A percentile compares a stretch with the other conserved stretches of the same genome.
phyloP scores from a whole-genome alignment of 92 coral and sea anemone species.

The Actinostola sp. region DNA sequence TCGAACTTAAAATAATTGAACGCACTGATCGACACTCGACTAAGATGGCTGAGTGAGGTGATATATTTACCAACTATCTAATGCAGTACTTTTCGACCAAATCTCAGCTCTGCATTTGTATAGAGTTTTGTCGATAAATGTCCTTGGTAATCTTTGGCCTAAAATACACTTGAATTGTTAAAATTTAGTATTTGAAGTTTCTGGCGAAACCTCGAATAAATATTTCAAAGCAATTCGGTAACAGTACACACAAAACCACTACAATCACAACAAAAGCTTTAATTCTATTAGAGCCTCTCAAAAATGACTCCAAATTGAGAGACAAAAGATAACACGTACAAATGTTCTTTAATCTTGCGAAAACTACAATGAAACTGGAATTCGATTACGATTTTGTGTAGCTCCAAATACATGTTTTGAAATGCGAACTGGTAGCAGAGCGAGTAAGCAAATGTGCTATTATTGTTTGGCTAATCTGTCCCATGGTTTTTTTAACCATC shows the following conservation, averaged over 20 bases:
- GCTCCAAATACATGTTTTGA: constrained; percentile 26
- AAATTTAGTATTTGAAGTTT: too few relatives aligned
- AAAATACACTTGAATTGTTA: too few relatives aligned
- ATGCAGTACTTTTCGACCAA: too few relatives aligned
- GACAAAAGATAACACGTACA: constrained; percentile 24
- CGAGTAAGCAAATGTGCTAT: constrained; percentile 9
- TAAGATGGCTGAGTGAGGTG: too few relatives aligned
- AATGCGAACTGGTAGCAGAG: constrained; percentile 7
- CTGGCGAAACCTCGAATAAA: too few relatives aligned
- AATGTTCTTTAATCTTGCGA: constrained; percentile 21
- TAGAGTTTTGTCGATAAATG: too few relatives aligned
- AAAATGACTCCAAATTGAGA: constrained; percentile 24
- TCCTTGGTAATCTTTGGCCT: too few relatives aligned
- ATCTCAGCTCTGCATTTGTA: too few relatives aligned
- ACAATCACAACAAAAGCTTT: constrained; percentile 10
- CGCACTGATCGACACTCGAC: too few relatives aligned
- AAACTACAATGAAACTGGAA: constrained; percentile 14
- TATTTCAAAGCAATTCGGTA: neutral
- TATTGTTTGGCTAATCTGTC: constrained; percentile 19
- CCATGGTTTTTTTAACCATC: constrained; percentile 27
- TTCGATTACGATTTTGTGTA: constrained; percentile 28
- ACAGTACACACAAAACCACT: neutral
- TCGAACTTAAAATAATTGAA: too few relatives aligned
- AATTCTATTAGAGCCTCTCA: constrained; percentile 39
- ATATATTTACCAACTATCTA: too few relatives aligned